Conservation (phyloP, 2,888 invertebrate species). For the Scelioninae gen. 1 region DNA sequence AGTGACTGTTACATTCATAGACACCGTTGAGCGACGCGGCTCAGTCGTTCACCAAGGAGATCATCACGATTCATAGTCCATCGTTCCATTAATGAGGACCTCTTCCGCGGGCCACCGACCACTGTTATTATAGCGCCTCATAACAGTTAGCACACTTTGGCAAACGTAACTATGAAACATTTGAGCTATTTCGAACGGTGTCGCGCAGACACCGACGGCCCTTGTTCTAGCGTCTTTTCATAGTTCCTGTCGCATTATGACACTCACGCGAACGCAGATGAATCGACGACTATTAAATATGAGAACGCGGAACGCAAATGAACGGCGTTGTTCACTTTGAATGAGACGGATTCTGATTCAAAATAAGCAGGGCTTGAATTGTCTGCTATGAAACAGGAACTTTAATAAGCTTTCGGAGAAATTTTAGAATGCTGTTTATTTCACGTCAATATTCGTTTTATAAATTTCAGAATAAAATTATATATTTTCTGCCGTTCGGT, state of each 20-base stretch:
- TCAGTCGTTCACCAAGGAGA: conserved; percentile 69
- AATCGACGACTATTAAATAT: conserved; percentile 65
- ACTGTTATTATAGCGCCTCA: conserved; percentile 83
- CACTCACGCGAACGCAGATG: conserved; percentile 65
- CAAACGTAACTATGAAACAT: conserved; percentile 79
- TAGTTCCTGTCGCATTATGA: conserved; percentile 47
- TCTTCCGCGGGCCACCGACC: conserved; percentile 69
- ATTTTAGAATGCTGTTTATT: neutral
- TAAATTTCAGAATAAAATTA: no score
- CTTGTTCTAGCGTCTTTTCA: conserved; percentile 74
- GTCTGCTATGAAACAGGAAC: conserved; percentile 4
- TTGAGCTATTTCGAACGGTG: conserved; percentile 79
- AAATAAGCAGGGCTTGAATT: conserved; percentile 46
- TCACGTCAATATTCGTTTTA: no score
- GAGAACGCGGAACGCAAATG: conserved; percentile 47
- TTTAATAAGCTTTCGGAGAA: conserved; percentile 29
- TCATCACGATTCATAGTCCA: conserved; percentile 82
- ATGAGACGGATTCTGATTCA: conserved; percentile 63
- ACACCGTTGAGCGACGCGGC: conserved; percentile 49
- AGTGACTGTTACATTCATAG: conserved; percentile 69
- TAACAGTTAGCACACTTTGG: conserved; percentile 79
- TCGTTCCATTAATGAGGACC: conserved; percentile 82
- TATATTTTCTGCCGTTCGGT: no score
- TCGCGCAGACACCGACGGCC: conserved; percentile 76
- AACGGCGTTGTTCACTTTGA: conserved; percentile 61